Base-by-base conservation (phyloP, 37 sponge, comb jelly and placozoan genomes). In the Halichondria panicea region DNA sequence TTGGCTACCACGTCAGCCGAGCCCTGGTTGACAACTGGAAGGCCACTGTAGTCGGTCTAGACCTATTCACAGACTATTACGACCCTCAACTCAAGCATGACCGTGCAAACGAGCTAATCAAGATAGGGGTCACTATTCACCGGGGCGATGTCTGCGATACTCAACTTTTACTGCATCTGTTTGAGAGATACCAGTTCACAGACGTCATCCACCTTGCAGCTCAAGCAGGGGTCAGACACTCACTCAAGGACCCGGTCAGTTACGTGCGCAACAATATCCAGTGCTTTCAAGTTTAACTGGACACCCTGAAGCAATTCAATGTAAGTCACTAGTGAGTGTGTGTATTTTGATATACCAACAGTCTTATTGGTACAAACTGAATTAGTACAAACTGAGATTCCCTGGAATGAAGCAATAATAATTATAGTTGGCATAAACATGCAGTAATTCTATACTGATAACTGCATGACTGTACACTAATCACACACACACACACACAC, bases 181-280 rank as follows among this genome's bases (percentile, higher is more conserved):
- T 92, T 53, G 63, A 21, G 28, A 58, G 40, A 43, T 68, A 75
- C 46, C 24, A 75, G 40, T 75, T 92, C 40, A 79, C 76, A 30
- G 46, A 57, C 55, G 88, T 92, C 69, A 52, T 92, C n/a, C 93
- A 92, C 64, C 21, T 92, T 35, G 93, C 93, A 11, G 93, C 81
- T 0, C 88, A 83, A 42, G 77, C 88, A 27, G 93, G 93, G 0
- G 93, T 87, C 34, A 44, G 89, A 13, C 55, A 83, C 43, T 87
- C 93, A 3, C 31, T 79, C 50, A 37, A 79, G 24, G 66, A 79
- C 12, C 93, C 93, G 0, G 25, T 58, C 21, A 66, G 46, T 11
- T 92, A 80, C 63, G 63, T 73, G 36, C 22, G 33, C 0, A 34
- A 65, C 72, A 92, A 92, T 55, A 54, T 83, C 11, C 72, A 63